A percentile compares a stretch with the other conserved stretches of the same genome.
Conservation (phyloP, 2,888 invertebrate species). For the Apamea monoglypha region DNA sequence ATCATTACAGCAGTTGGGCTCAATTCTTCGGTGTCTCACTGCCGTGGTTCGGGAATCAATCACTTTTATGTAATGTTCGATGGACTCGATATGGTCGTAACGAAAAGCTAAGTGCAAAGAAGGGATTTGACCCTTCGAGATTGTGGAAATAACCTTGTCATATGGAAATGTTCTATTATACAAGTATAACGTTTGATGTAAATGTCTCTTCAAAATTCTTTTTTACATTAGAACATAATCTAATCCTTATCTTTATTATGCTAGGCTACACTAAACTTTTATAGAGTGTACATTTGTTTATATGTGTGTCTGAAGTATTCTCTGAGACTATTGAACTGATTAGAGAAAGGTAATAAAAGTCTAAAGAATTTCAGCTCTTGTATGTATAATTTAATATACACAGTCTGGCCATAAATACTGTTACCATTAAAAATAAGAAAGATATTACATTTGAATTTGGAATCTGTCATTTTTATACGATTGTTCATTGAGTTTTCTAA, state of each 20-base stretch:
- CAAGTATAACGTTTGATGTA: background rate
- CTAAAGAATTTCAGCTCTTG: background rate
- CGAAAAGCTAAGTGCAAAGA: conserved; percentile 54
- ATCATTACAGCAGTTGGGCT: conserved; percentile 70
- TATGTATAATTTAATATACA: too few species aligned
- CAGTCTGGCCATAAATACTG: too few species aligned
- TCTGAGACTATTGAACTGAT: background rate
- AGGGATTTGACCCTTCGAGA: conserved; percentile 51
- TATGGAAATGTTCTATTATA: conserved; percentile 32
- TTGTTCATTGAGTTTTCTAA: too few species aligned
- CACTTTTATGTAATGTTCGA: conserved; percentile 66
- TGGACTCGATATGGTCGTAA: conserved; percentile 48
- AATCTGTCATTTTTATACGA: too few species aligned
- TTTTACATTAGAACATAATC: background rate
- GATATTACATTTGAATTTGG: too few species aligned
- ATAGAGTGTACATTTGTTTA: background rate
- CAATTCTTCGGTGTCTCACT: conserved; percentile 72
- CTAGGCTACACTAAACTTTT: background rate
- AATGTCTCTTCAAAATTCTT: background rate
- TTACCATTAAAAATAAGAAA: too few species aligned
- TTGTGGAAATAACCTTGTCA: conserved; percentile 54
- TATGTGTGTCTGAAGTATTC: background rate
- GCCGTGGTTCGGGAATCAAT: conserved; percentile 72
- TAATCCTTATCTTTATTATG: background rate
- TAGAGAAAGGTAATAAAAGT: background rate